Evolutionary conservation across 2,888 invertebrate species (phyloP).

Genomic region (Torymus tubicola): DNA sequence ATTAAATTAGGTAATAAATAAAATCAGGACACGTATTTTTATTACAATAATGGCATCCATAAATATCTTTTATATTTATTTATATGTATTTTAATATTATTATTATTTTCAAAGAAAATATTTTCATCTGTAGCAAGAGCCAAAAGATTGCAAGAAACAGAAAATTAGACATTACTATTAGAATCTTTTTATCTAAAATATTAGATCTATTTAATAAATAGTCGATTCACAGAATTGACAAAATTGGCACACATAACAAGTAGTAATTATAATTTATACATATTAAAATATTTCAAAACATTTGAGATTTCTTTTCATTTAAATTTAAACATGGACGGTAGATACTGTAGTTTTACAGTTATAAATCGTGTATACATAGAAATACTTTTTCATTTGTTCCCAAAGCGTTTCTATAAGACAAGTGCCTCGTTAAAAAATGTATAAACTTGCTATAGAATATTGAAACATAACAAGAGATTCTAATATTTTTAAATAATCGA

Average conservation of each 20-base stretch:
- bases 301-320: background rate
- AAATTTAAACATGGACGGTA: constrained; percentile 31
- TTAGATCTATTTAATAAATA: background rate
- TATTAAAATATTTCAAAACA: constrained; percentile 6
- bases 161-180: no score
- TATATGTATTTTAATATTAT: background rate
- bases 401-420: background rate
- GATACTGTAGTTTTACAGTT: background rate
- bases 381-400: constrained; percentile 33
- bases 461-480: constrained; percentile 24
- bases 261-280: background rate
- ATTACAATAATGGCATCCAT: constrained; percentile 15
- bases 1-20: background rate
- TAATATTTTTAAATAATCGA: background rate
- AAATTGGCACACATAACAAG: constrained; percentile 26
- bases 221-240: constrained; percentile 48
- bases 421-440: background rate
- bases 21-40: constrained; percentile 22
- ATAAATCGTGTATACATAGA: background rate
- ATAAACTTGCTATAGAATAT: background rate
- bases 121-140: constrained; percentile 2
- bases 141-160: no score
- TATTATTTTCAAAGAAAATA: background rate
- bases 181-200: no score
- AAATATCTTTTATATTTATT: constrained; percentile 6